Evolutionary conservation across 2,113 vertebrate species (phyloP).

Genomic region (Murina feae): DNA sequence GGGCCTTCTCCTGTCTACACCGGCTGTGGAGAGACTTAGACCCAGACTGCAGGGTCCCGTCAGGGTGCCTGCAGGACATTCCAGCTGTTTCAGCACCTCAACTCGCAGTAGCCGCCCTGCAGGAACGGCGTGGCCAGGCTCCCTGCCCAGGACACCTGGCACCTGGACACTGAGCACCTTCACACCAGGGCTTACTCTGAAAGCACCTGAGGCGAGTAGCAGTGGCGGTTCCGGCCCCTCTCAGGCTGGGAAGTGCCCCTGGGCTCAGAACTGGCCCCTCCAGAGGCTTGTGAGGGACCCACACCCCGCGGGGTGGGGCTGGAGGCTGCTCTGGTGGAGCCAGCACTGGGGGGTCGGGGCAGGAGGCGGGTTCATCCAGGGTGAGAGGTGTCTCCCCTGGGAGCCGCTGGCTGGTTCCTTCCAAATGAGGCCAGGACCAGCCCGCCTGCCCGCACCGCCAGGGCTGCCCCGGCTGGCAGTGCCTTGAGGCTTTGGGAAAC

Average conservation of each 20-base stretch:
- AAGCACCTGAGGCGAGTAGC: not conserved
- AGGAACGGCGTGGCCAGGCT: not conserved
- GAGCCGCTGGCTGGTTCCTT: not conserved
- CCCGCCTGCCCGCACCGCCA: rapidly evolving
- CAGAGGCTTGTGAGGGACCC: not conserved
- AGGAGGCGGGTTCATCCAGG: not conserved
- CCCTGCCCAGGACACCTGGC: not conserved
- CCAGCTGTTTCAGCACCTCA: not conserved
- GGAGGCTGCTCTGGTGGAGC: not conserved
- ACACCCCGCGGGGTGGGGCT: rapidly evolving
- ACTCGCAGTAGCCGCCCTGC: rapidly evolving
- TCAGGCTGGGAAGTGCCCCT: no score
- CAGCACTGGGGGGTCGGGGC: not conserved
- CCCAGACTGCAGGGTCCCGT: no score
- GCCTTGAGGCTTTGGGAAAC: not conserved
- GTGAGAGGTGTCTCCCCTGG: not conserved
- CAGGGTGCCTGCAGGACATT: not conserved
- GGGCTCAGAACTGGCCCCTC: not conserved
- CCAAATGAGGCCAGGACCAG: not conserved
- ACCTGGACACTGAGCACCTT: not conserved
- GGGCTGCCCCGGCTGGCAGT: not conserved
- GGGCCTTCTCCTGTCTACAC: not conserved
- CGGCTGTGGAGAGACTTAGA: not conserved
- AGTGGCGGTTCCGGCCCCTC: not conserved
- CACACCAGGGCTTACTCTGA: not conserved